These are phyloP conservation scores for Pseudomugil gertrudae DNA, from an alignment of 2,797 vertebrate genomes.

Conservation along the genomic window DNA sequence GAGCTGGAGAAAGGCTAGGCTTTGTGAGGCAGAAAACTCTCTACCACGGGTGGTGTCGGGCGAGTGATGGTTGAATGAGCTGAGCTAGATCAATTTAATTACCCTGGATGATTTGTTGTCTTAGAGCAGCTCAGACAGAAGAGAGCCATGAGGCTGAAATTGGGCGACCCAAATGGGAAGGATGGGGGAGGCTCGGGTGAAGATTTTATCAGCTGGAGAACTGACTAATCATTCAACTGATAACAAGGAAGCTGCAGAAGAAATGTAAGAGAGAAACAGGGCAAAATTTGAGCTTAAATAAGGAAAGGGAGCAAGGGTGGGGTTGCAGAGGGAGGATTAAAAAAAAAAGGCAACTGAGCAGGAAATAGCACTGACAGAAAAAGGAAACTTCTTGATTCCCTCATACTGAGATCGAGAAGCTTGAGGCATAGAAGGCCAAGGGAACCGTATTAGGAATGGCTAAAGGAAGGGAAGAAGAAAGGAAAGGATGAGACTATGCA, in stretches of 20 bases:
- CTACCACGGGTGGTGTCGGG: not conserved
- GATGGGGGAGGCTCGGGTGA: not conserved
- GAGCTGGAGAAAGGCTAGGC: not conserved
- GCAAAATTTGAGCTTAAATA: not conserved
- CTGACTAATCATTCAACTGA: not conserved
- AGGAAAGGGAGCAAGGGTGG: not conserved
- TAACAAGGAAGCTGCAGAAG: not conserved
- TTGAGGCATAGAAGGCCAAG: constrained; percentile 5
- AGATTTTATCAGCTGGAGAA: not conserved
- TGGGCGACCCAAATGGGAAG: not conserved
- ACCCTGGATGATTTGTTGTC: constrained; percentile 3
- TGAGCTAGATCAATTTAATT: constrained; percentile 4
- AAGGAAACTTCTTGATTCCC: constrained; percentile 1
- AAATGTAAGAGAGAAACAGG: not conserved
- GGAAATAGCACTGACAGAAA: constrained; percentile 5
- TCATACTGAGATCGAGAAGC: not conserved
- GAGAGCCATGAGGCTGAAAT: not conserved
- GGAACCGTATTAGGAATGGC: constrained; percentile 3
- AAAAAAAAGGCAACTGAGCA: not conserved
- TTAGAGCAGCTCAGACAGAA: not conserved
- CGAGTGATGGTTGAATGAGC: constrained; percentile 1
- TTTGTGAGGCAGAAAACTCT: constrained; percentile 7
- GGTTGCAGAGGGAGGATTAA: not conserved
- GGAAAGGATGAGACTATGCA: constrained; percentile 9
- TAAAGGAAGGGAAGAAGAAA: constrained; percentile 9